These are phyloP conservation scores for Pelecanus crispus DNA, from an alignment of 2,113 vertebrate genomes.

Conservation along the genomic window DNA sequence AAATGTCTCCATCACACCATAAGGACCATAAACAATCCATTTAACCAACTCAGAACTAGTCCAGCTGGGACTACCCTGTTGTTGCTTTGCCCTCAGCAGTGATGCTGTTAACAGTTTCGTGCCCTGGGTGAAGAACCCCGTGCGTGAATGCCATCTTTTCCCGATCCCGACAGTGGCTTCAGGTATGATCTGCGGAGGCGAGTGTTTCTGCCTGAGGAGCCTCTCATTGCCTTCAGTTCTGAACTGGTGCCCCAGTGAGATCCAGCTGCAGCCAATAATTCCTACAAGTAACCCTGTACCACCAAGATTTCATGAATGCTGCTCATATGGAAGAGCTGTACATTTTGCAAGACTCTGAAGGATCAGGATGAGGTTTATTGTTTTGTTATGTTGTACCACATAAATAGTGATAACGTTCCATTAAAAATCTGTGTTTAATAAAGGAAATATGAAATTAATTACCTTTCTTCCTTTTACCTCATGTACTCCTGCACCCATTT, in stretches of 20 bases:
- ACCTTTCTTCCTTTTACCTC: not conserved
- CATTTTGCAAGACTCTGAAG: not conserved
- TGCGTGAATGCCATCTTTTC: not conserved
- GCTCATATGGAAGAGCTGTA: not conserved
- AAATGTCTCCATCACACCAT: not conserved
- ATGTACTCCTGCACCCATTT: not conserved
- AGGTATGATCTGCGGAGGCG: not conserved
- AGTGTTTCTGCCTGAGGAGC: not conserved
- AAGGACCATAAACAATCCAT: not conserved
- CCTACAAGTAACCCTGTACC: fast-evolving
- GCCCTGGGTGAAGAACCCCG: not conserved
- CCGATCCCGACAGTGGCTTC: not conserved
- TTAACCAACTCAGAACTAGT: not conserved
- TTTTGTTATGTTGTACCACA: not conserved
- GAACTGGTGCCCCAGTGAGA: not conserved
- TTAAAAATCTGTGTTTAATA: not conserved
- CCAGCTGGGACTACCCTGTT: not conserved
- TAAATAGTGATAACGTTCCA: not conserved
- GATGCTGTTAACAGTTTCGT: not conserved
- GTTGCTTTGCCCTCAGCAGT: not conserved
- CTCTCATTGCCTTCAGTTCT: not conserved
- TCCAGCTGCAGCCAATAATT: not conserved
- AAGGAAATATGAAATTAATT: not conserved
- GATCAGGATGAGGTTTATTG: not conserved
- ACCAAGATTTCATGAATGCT: not conserved